Evolutionary conservation across 1,140 invertebrate genomes (phyloP).

Genomic region (Sminthurinus signatus): DNA sequence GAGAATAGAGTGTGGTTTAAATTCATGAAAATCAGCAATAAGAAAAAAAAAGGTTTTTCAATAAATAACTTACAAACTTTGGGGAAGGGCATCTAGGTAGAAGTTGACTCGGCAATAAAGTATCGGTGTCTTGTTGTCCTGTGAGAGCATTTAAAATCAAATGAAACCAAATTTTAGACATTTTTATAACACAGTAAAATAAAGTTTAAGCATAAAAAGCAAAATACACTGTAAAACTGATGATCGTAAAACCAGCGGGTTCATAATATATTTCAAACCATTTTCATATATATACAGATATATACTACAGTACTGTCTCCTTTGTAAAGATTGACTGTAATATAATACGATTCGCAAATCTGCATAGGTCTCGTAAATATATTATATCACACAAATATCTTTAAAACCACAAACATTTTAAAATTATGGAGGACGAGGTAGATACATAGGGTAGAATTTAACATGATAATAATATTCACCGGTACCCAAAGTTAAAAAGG

Average conservation of each 20-base stretch:
- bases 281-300: no score
- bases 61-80: conserved; percentile 66
- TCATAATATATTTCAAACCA: conserved; percentile 3
- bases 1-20: conserved; percentile 44
- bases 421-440: no score
- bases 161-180: background rate
- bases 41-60: no score
- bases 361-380: no score
- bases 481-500: no score
- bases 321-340: no score
- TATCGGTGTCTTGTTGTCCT: conserved; percentile 57
- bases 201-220: background rate
- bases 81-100: conserved; percentile 80
- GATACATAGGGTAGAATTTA: no score
- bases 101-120: conserved; percentile 90
- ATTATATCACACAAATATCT: no score
- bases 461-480: no score
- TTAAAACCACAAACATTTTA: no score
- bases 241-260: conserved; percentile 3
- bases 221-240: background rate
- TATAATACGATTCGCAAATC: no score
- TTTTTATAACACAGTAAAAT: conserved; percentile 4
- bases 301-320: no score
- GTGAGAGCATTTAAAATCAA: conserved; percentile 16
- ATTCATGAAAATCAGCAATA: background rate